Conservation (phyloP, 1,140 invertebrate species). For the Andricus grossulariae region DNA sequence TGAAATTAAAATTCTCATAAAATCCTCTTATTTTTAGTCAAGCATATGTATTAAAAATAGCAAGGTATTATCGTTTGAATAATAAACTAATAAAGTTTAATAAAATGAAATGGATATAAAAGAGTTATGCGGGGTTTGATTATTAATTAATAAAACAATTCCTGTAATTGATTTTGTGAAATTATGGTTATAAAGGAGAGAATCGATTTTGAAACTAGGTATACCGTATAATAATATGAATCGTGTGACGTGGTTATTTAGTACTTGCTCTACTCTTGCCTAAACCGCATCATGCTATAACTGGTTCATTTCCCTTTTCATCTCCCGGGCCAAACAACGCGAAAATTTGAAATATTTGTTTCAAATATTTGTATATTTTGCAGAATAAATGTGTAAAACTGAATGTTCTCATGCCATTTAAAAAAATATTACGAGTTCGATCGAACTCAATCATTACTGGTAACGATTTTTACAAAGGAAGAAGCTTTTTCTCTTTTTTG, state of each 20-base stretch:
- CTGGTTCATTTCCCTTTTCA: constrained; percentile 12
- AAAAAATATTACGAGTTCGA: too few relatives aligned
- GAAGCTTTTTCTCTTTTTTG: too few relatives aligned
- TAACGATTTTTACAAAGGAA: too few relatives aligned
- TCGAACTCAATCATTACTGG: too few relatives aligned
- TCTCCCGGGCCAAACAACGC: neutral
- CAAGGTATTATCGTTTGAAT: too few relatives aligned
- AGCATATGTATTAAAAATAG: too few relatives aligned
- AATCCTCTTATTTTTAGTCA: too few relatives aligned
- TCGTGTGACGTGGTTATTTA: constrained; percentile 24
- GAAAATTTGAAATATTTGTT: constrained; percentile 18
- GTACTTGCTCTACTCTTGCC: neutral
- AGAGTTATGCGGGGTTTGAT: neutral
- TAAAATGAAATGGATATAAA: neutral
- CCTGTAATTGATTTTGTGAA: neutral
- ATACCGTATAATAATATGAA: constrained; percentile 11
- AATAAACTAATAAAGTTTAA: too few relatives aligned
- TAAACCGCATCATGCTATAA: constrained; percentile 15
- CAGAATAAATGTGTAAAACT: too few relatives aligned
- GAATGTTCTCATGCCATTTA: too few relatives aligned
- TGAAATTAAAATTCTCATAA: too few relatives aligned
- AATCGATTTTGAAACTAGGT: neutral
- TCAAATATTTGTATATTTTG: neutral
- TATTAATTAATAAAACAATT: neutral
- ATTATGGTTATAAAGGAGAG: neutral